A percentile compares a stretch with the other conserved stretches of the same genome.
These are phyloP conservation scores for Dissostichus mawsoni DNA, from an alignment of 2,113 vertebrate species.

Conservation along the genomic window DNA sequence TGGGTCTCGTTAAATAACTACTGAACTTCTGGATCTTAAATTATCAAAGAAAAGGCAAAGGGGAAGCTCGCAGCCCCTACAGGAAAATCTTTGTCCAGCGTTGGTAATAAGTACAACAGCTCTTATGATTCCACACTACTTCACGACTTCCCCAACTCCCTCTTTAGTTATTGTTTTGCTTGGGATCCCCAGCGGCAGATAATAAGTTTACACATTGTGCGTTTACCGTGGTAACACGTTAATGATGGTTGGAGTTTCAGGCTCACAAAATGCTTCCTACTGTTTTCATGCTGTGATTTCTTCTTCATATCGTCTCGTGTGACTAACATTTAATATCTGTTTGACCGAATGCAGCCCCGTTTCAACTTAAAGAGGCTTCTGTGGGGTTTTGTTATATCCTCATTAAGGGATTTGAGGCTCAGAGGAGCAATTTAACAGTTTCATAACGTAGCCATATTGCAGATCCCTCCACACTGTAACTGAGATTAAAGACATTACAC, in stretches of 20 bases:
- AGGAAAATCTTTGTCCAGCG: no score
- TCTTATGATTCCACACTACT: no score
- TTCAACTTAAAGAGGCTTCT: constrained; percentile 32
- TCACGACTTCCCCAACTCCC: no score
- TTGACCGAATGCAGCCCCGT: neutral
- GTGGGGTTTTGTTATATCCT: constrained; percentile 35
- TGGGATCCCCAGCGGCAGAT: no score
- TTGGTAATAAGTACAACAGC: no score
- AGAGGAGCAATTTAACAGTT: constrained; percentile 1
- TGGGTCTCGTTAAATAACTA: no score
- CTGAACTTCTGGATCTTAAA: no score
- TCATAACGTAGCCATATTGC: neutral
- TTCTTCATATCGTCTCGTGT: neutral
- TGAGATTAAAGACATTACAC: constrained; percentile 1
- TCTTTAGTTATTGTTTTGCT: no score
- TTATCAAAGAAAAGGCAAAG: no score
- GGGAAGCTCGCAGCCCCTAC: no score
- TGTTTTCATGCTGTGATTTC: neutral
- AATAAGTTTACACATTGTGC: no score
- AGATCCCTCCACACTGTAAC: neutral
- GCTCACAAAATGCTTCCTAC: neutral
- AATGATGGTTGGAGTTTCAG: neutral
- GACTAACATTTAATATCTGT: constrained; percentile 6
- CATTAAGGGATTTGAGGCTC: constrained; percentile 18
- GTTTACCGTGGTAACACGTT: neutral